A percentile compares a stretch with the other conserved stretches of the same genome.
These are phyloP conservation scores for Orthosia gothica DNA, from an alignment of 2,888 invertebrate species.

Conservation along the genomic window DNA sequence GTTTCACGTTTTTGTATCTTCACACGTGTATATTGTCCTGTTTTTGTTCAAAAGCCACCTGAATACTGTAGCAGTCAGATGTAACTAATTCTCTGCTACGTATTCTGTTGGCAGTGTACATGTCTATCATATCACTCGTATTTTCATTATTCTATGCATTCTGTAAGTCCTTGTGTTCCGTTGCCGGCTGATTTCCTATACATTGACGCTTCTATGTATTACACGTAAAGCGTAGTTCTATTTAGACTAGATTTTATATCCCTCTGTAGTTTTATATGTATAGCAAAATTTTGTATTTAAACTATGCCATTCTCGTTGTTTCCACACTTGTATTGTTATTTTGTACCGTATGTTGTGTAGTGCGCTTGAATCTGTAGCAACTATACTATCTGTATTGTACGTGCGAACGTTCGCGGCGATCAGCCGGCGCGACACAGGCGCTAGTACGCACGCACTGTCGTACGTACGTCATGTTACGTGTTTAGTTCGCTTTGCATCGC, in stretches of 20 bases:
- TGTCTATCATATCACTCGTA: constrained; percentile 46
- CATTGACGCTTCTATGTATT: constrained; percentile 47
- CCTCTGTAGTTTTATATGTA: constrained; percentile 47
- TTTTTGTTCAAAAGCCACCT: constrained; percentile 24
- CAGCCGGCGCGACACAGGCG: constrained; percentile 62
- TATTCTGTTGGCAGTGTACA: constrained; percentile 28
- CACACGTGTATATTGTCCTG: constrained; percentile 39
- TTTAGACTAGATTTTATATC: constrained; percentile 48
- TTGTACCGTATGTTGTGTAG: constrained; percentile 46
- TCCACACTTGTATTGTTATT: constrained; percentile 26
- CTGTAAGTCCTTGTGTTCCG: constrained; percentile 48
- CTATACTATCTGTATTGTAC: constrained; percentile 11
- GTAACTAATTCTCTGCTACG: background rate
- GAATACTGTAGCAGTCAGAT: background rate
- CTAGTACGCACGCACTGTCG: constrained; percentile 68
- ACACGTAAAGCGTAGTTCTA: constrained; percentile 49
- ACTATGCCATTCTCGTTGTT: constrained; percentile 31
- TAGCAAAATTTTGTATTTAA: constrained; percentile 32
- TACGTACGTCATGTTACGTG: constrained; percentile 62
- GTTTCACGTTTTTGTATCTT: constrained; percentile 26
- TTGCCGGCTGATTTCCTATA: constrained; percentile 62
- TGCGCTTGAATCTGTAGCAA: constrained; percentile 51
- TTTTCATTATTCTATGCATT: constrained; percentile 61
- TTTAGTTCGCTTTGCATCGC: constrained; percentile 85
- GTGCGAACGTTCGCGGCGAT: constrained; percentile 31